Conservation (phyloP, 2,888 invertebrate genomes). For the Alcis repandata region DNA sequence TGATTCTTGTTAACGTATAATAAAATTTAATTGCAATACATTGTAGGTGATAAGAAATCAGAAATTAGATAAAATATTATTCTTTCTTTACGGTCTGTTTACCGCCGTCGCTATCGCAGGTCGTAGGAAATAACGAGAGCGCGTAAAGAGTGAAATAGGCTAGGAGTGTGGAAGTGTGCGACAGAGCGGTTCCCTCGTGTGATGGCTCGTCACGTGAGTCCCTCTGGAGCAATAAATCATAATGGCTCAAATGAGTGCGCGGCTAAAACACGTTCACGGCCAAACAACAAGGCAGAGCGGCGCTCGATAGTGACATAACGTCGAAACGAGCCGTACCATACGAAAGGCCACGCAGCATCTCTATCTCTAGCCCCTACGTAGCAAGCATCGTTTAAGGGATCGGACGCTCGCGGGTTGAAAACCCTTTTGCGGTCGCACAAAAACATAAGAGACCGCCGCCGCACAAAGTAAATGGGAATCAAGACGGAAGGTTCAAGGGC, state of each 20-base stretch:
- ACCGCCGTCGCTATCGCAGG: slow-evolving; percentile 17
- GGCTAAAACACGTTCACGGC: slow-evolving; percentile 76
- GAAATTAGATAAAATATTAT: slow-evolving; percentile 19
- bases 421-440: slow-evolving; percentile 77
- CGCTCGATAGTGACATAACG: slow-evolving; percentile 84
- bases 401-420: slow-evolving; percentile 79
- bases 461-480: slow-evolving; percentile 78
- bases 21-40: slow-evolving; percentile 29
- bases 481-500: slow-evolving; percentile 81
- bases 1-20: slow-evolving; percentile 25
- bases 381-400: slow-evolving; percentile 69
- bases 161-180: slow-evolving; percentile 22
- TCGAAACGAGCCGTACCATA: slow-evolving; percentile 75
- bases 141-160: slow-evolving; percentile 31
- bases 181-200: slow-evolving; percentile 36
- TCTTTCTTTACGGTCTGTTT: slow-evolving; percentile 22
- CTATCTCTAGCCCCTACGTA: slow-evolving; percentile 81
- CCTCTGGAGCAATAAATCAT: slow-evolving; percentile 59
- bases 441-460: slow-evolving; percentile 73
- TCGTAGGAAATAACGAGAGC: slow-evolving; percentile 28
- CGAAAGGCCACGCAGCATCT: slow-evolving; percentile 81
- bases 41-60: slow-evolving; percentile 22
- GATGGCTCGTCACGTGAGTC: slow-evolving; percentile 55
- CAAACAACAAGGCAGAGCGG: slow-evolving; percentile 76
- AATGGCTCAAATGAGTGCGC: slow-evolving; percentile 65